These are phyloP conservation scores for Brachyistius frenatus DNA, from an alignment of 2,113 vertebrate genomes.

Conservation along the genomic window DNA sequence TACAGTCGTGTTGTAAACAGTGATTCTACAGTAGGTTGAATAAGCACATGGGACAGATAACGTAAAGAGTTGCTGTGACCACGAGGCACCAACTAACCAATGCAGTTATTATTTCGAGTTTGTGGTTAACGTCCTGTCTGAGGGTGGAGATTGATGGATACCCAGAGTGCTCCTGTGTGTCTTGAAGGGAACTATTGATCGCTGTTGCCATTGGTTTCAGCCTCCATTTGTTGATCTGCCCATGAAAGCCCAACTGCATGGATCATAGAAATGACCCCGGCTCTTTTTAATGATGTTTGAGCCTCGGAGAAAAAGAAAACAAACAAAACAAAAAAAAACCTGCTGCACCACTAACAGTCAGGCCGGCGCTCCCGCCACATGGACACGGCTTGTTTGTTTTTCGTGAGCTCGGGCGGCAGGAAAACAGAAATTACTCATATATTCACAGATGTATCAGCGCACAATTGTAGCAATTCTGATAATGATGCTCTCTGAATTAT, in stretches of 20 bases:
- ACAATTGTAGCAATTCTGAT: constrained; percentile 61
- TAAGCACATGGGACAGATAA: constrained; percentile 2
- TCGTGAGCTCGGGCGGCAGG: not conserved
- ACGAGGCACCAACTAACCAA: constrained; percentile 44
- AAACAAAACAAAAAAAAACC: constrained; percentile 38
- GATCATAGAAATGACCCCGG: constrained; percentile 68
- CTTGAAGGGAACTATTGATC: constrained; percentile 83
- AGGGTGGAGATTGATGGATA: constrained; percentile 80
- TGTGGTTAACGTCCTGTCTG: constrained; percentile 72
- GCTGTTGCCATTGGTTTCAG: constrained; percentile 79
- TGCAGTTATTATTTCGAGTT: constrained; percentile 71
- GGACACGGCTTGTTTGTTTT: constrained; percentile 24
- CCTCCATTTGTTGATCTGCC: constrained; percentile 82
- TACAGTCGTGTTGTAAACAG: not conserved
- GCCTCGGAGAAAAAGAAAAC: constrained; percentile 30
- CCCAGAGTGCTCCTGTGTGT: constrained; percentile 79
- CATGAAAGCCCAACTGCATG: constrained; percentile 70
- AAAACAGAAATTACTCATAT: constrained; percentile 11
- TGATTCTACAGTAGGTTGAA: constrained; percentile 4
- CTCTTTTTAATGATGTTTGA: constrained; percentile 69
- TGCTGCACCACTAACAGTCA: constrained; percentile 50
- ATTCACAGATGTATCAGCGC: constrained; percentile 27
- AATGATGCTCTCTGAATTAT: constrained; percentile 71
- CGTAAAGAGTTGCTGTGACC: constrained; percentile 36
- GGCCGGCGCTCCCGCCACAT: constrained; percentile 13